Conservation (phyloP, 2,888 invertebrate species). For the Pseudolycoriella hygida region DNA sequence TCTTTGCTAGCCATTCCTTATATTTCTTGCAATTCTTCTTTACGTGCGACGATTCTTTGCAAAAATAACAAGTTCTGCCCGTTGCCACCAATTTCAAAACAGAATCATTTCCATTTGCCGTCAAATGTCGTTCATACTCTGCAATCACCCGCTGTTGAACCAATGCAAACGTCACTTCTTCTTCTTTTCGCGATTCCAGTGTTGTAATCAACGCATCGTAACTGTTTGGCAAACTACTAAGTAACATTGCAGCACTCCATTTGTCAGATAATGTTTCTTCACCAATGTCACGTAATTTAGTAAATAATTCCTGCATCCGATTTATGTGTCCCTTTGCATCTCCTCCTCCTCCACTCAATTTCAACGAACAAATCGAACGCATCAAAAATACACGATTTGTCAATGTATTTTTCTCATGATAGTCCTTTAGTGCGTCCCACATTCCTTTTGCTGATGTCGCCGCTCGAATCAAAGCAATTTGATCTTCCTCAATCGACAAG, state of each 20-base stretch:
- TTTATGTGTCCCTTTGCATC: neutral
- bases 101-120: no score
- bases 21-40: neutral
- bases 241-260: neutral
- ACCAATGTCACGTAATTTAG: neutral
- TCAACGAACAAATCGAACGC: neutral
- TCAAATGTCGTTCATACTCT: neutral
- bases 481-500: neutral
- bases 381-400: neutral
- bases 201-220: neutral
- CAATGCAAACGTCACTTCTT: slow-evolving; percentile 2
- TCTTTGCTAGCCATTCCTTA: neutral
- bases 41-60: neutral
- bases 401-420: neutral
- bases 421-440: neutral
- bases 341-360: neutral
- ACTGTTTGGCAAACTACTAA: neutral
- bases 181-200: neutral
- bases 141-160: slow-evolving; percentile 1
- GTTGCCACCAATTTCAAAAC: no score
- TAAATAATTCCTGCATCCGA: neutral
- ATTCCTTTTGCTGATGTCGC: neutral
- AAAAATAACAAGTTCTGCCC: neutral
- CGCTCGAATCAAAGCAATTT: neutral
- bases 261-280: neutral